Base-by-base conservation (phyloP, 2,113 vertebrate species). In the Sitta europaea region DNA sequence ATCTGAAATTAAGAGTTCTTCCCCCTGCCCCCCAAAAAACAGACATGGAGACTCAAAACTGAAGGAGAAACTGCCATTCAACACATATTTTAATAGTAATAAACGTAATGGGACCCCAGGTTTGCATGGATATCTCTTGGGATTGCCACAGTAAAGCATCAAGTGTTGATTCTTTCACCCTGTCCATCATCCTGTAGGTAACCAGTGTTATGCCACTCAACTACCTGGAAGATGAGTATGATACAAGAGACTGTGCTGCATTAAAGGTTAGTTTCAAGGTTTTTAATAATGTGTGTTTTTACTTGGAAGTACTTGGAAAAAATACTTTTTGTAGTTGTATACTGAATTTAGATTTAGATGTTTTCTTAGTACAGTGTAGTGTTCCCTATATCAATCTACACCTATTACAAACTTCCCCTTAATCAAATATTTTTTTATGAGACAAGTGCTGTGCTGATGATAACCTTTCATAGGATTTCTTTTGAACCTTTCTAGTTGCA, bases 191-290 rank as follows among this genome's bases (percentile, higher is more conserved):
- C 71, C 53, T 90, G 61, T 94, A 99, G 99, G 98, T 99, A 19
- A 98, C 99, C 38, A 96, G 98, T 96, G 88, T 98, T 79, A 98
- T 98, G 88, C 96, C 97, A 27, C 79, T 96, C 0, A 98, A 98
- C n/a, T 99, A 98, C 91, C 97, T 98, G 23, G 98, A 99, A 91
- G 98, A 99, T 65, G 98, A 99, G 42, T 99, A 98, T 28, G 98
- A 98, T 83, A 97, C 97, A 81, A 98, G 99, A 87, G 98, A 99
- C 90, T 99, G 99, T 96, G 95, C 97, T 95, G 99, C 99, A 38
- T 97, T 99, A 95, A 99, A 99, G 99, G 99, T 99, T 86, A 70
- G 97, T 97, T 79, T 47, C 27, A 78, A 65, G n/a, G 10, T 38
- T 45, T 89, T 82, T 76, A 78, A 40, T 51, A 85, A 58, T 6